Conservation (phyloP, 1,140 invertebrate genomes). For the Melipona quadrifasciata region DNA sequence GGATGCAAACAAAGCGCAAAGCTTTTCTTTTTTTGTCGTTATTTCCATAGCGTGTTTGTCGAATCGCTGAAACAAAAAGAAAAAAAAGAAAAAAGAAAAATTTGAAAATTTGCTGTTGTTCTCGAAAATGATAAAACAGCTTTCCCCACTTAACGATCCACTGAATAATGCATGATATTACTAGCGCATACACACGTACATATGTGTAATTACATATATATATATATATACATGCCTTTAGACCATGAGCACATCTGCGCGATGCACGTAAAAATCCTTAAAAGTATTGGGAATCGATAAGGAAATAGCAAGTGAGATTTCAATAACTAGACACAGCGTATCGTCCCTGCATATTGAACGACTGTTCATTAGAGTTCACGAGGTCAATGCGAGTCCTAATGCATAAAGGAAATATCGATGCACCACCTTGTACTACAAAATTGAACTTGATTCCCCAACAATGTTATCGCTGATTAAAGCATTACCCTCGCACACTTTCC, state of each 20-base stretch:
- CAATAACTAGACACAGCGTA: neutral
- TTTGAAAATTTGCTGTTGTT: neutral
- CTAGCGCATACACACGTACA: neutral
- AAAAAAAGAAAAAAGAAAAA: neutral
- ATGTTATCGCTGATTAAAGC: conserved; percentile 12
- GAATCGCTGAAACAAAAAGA: neutral
- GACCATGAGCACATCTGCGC: neutral
- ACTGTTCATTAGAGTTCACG: conserved; percentile 18
- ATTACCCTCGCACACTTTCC: neutral
- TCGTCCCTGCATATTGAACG: neutral
- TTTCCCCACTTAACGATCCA: conserved; percentile 32
- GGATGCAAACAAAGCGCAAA: too few species aligned
- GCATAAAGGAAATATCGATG: conserved; percentile 1
- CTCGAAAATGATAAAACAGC: neutral
- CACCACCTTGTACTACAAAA: neutral
- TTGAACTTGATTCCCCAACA: conserved; percentile 43
- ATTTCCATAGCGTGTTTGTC: neutral
- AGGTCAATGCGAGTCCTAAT: conserved; percentile 22
- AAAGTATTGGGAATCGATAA: conserved; percentile 21
- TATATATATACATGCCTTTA: too few species aligned
- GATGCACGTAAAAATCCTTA: neutral
- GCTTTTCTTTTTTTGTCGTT: neutral
- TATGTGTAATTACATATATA: neutral
- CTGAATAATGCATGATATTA: conserved; percentile 20
- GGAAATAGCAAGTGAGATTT: neutral